Percentiles rank a stretch among this genome's conserved stretches.
Evolutionary conservation across 2,113 vertebrate species (phyloP).

Genomic region (Syrmaticus mikado): DNA sequence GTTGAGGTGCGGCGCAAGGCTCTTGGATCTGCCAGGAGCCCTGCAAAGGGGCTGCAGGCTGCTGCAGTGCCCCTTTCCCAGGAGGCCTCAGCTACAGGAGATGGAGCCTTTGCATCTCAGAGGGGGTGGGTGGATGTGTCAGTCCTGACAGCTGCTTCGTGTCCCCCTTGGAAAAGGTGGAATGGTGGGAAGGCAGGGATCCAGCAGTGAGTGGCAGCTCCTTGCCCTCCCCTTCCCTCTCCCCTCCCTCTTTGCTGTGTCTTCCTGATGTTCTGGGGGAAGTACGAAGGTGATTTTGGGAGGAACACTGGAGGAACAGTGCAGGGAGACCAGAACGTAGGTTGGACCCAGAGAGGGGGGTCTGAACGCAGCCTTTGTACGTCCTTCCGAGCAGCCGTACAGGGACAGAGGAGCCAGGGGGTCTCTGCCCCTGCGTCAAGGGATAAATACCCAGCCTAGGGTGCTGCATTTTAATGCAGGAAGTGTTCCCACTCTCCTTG

Average conservation of each 20-base stretch:
- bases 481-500: constrained; percentile 77
- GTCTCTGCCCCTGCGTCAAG: not conserved
- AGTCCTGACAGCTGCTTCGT: not conserved
- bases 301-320: not conserved
- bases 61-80: not conserved
- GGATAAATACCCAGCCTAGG: constrained; percentile 37
- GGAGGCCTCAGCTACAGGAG: not conserved
- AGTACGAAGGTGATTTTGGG: not conserved
- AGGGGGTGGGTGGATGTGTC: not conserved
- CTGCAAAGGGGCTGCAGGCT: not conserved
- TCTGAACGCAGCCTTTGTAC: not conserved
- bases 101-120: not conserved
- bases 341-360: not conserved
- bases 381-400: not conserved
- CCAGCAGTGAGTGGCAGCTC: not conserved
- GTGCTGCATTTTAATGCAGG: constrained; percentile 82
- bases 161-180: not conserved
- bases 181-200: not conserved
- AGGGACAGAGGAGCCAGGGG: not conserved
- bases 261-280: not conserved
- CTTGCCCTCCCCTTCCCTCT: not conserved
- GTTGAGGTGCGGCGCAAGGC: not conserved
- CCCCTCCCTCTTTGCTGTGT: not conserved
- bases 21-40: not conserved
- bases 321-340: accelerated